These are phyloP conservation scores for Onchidella celtica DNA, from an alignment of 2,888 invertebrate genomes.

Conservation along the genomic window DNA sequence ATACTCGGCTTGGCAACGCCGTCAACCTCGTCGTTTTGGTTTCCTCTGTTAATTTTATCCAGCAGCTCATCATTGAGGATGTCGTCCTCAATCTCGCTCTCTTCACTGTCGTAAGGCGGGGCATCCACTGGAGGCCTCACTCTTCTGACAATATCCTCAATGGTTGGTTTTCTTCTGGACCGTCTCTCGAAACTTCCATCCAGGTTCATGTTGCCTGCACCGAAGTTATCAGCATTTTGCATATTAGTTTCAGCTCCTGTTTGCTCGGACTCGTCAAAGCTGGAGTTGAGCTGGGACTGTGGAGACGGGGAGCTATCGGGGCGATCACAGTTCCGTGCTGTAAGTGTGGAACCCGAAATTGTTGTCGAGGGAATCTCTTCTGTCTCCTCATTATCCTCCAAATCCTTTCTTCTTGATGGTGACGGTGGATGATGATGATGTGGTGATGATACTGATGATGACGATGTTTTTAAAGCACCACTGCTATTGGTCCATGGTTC, in stretches of 20 bases:
- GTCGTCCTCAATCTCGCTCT: slow-evolving; percentile 63
- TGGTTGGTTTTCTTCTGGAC: slow-evolving; percentile 69
- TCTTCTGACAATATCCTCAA: slow-evolving; percentile 72
- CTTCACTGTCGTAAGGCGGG: slow-evolving; percentile 62
- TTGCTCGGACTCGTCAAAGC: slow-evolving; percentile 43
- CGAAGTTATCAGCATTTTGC: slow-evolving; percentile 48
- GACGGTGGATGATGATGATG: slow-evolving; percentile 20
- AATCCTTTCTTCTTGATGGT: slow-evolving; percentile 3
- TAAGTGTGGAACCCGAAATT: slow-evolving; percentile 13
- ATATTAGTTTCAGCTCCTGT: slow-evolving; percentile 36
- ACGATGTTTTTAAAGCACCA: slow-evolving; percentile 6
- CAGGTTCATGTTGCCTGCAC: slow-evolving; percentile 39
- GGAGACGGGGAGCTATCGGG: slow-evolving; percentile 48
- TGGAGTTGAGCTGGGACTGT: slow-evolving; percentile 49
- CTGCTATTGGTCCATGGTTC: slow-evolving; percentile 15
- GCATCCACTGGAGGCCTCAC: slow-evolving; percentile 62
- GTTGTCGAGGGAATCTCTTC: neutral
- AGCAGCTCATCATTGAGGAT: slow-evolving; percentile 63
- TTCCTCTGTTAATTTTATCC: slow-evolving; percentile 29
- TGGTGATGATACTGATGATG: slow-evolving; percentile 24
- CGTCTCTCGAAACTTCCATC: slow-evolving; percentile 53
- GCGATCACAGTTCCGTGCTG: slow-evolving; percentile 28
- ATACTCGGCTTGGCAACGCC: slow-evolving; percentile 30
- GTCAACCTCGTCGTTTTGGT: slow-evolving; percentile 41
- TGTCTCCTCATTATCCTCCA: neutral